Evolutionary conservation across 2,113 vertebrate genomes (phyloP).

Genomic region (Spea multiplicata): DNA sequence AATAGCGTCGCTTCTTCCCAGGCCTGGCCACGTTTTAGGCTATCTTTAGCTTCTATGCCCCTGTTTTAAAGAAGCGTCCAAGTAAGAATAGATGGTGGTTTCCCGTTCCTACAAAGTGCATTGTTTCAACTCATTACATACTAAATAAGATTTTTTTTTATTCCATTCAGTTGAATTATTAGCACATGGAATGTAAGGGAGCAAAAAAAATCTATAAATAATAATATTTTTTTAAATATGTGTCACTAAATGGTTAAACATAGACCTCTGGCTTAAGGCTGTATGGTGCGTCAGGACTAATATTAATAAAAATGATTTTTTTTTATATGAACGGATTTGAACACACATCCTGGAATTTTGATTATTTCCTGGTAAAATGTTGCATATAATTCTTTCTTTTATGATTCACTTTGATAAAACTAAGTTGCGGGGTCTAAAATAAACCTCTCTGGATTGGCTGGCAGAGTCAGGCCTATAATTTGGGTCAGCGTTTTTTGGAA

Average conservation of each 20-base stretch:
- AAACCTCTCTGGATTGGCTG: conserved; percentile 8
- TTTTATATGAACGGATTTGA: conserved; percentile 15
- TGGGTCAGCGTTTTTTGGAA: conserved; percentile 13
- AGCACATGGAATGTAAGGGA: too few relatives aligned
- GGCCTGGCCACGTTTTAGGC: conserved; percentile 1
- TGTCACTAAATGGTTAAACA: not conserved
- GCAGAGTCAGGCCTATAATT: conserved; percentile 25
- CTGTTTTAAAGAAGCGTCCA: not conserved
- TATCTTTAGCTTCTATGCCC: not conserved
- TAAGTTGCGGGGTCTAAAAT: not conserved
- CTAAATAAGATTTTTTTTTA: not conserved
- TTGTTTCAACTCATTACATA: not conserved
- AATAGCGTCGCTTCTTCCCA: conserved; percentile 22
- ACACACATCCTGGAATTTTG: conserved; percentile 17
- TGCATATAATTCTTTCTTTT: conserved; percentile 15
- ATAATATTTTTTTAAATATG: too few relatives aligned
- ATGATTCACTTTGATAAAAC: not conserved
- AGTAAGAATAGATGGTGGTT: conserved; percentile 1
- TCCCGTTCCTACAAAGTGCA: not conserved
- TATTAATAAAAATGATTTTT: not conserved
- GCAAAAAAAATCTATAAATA: too few relatives aligned
- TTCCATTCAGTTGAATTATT: too few relatives aligned
- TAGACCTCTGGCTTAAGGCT: not conserved
- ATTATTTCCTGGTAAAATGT: conserved; percentile 34
- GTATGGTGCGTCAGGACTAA: not conserved